These are phyloP conservation scores for Eucidaris tribuloides DNA, from an alignment of 35 echinoderm and acorn worm genomes.

Conservation along the genomic window DNA sequence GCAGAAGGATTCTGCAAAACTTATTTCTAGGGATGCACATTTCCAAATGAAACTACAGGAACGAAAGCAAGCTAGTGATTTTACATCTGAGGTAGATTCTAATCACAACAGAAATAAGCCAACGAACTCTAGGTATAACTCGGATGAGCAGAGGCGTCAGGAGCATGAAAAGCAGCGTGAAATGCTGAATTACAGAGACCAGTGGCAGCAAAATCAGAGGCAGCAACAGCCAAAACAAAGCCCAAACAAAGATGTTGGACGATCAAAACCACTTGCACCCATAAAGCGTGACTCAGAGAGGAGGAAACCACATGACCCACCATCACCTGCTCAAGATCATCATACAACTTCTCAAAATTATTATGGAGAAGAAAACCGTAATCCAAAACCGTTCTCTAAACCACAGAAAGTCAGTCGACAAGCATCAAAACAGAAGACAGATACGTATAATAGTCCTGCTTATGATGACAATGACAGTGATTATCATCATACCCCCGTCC, in stretches of 20 bases:
- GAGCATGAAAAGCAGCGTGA: conserved; percentile 27
- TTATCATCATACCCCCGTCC: background rate
- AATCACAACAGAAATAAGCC: background rate
- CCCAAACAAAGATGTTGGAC: background rate
- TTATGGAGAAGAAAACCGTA: conserved; percentile 1
- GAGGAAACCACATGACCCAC: background rate
- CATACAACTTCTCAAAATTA: conserved; percentile 34
- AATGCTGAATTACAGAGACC: background rate
- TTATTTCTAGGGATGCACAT: conserved; percentile 44
- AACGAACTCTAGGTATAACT: background rate
- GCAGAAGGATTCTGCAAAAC: background rate
- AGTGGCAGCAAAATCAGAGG: conserved; percentile 11
- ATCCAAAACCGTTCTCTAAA: conserved; percentile 14
- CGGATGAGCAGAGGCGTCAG: conserved; percentile 17
- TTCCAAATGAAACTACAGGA: conserved; percentile 41
- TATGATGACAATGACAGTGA: background rate
- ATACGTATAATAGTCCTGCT: background rate
- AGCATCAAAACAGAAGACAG: background rate
- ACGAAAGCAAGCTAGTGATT: background rate
- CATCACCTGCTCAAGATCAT: conserved; percentile 26
- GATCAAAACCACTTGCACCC: conserved; percentile 69
- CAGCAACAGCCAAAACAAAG: conserved; percentile 3
- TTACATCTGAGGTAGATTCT: background rate
- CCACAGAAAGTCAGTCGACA: background rate
- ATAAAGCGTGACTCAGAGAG: conserved; percentile 35